These are phyloP conservation scores for Drosophila micromelanica DNA, from an alignment of 1,140 invertebrate genomes.

Conservation along the genomic window DNA sequence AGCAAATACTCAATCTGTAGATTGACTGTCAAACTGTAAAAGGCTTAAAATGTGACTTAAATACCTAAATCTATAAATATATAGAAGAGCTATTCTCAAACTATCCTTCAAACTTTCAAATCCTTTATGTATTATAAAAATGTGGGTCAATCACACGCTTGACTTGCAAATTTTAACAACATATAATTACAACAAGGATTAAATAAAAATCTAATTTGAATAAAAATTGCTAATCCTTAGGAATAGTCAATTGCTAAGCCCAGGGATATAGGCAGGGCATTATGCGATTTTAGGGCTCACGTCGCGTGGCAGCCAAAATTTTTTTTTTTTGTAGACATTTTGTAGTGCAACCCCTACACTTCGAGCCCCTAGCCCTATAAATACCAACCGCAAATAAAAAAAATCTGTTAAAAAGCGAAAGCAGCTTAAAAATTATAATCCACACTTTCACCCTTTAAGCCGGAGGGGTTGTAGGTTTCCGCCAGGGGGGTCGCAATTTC, in stretches of 20 bases:
- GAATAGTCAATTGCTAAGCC: conserved; percentile 49
- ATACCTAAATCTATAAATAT: no score
- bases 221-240: conserved; percentile 52
- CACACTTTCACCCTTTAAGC: conserved; percentile 77
- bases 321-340: conserved; percentile 56
- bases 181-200: conserved; percentile 50
- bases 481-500: conserved; percentile 14
- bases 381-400: conserved; percentile 76
- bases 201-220: conserved; percentile 55
- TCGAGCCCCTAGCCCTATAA: conserved; percentile 40
- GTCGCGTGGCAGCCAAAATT: conserved; percentile 76
- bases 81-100: no score
- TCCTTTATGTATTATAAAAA: conserved; percentile 1
- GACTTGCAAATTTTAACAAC: conserved; percentile 62
- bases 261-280: conserved; percentile 47
- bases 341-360: conserved; percentile 40
- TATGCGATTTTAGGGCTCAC: conserved; percentile 70
- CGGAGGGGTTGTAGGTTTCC: conserved; percentile 18
- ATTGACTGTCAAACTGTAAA: background rate
- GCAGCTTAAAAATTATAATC: conserved; percentile 82
- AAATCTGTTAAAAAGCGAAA: conserved; percentile 68
- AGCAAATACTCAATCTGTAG: background rate
- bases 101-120: background rate
- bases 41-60: no score
- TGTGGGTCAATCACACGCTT: conserved; percentile 75